These are phyloP conservation scores for Zygogramma bicolorata DNA, from an alignment of 2,888 invertebrate genomes.

Conservation along the genomic window DNA sequence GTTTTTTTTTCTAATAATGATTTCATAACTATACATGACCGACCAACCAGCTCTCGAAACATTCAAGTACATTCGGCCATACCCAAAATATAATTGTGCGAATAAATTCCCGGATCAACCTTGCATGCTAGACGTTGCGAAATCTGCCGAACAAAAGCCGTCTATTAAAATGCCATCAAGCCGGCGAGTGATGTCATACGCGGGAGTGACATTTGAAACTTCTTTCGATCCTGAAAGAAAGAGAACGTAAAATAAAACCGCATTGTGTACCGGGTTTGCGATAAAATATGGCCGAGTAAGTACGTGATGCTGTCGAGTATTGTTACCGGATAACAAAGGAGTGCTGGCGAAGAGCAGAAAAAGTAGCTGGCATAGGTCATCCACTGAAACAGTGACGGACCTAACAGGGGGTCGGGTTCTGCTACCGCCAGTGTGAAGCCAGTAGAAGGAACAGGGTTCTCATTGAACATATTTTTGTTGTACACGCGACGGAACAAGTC, in stretches of 20 bases:
- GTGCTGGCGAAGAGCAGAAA: slow-evolving; percentile 2
- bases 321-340: slow-evolving; percentile 10
- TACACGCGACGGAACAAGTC: no score
- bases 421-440: background rate
- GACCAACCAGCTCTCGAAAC: background rate
- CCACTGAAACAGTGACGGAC: slow-evolving; percentile 1
- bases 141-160: slow-evolving; percentile 18
- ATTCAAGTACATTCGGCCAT: background rate
- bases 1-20: background rate
- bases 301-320: slow-evolving; percentile 4
- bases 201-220: slow-evolving; percentile 33
- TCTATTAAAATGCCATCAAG: slow-evolving; percentile 20
- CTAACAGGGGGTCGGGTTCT: background rate
- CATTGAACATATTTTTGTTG: no score
- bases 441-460: no score
- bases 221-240: slow-evolving; percentile 27
- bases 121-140: slow-evolving; percentile 17
- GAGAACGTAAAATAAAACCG: slow-evolving; percentile 26
- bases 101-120: slow-evolving; percentile 13
- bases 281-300: slow-evolving; percentile 15
- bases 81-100: background rate
- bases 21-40: background rate
- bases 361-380: background rate
- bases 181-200: slow-evolving; percentile 27
- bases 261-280: slow-evolving; percentile 16